Evolutionary conservation across 2,113 vertebrate genomes (phyloP).

Genomic region (Corythoichthys intestinalis): DNA sequence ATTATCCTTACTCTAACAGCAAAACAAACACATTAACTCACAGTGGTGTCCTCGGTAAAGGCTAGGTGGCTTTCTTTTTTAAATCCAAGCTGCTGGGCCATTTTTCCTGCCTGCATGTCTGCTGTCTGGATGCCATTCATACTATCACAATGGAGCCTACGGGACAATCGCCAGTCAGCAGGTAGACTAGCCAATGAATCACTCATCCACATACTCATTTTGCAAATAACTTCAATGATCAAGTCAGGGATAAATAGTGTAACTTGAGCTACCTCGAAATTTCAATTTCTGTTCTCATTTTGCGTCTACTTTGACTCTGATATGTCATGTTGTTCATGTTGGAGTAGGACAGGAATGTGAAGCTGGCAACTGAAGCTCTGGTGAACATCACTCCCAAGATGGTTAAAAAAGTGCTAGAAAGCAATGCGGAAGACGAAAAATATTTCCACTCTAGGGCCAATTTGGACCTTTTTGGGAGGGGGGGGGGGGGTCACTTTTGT

Average conservation of each 20-base stretch:
- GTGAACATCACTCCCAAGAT: background rate
- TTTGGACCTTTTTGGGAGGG: background rate
- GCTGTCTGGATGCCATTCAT: conserved; percentile 52
- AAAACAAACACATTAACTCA: conserved; percentile 25
- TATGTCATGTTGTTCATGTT: conserved; percentile 13
- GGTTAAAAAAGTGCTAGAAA: background rate
- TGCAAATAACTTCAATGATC: conserved; percentile 38
- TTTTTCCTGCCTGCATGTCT: conserved; percentile 43
- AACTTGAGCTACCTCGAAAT: conserved; percentile 1
- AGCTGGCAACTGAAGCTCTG: background rate
- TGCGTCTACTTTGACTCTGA: conserved; percentile 10
- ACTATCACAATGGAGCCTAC: conserved; percentile 44
- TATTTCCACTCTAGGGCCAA: background rate
- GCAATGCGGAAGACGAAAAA: background rate
- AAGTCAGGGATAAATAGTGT: conserved; percentile 2
- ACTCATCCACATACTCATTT: conserved; percentile 29
- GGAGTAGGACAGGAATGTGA: background rate
- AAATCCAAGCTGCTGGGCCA: conserved; percentile 36
- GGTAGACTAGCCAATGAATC: conserved; percentile 34
- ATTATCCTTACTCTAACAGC: conserved; percentile 11
- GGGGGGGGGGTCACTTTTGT: background rate
- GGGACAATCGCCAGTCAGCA: conserved; percentile 32
- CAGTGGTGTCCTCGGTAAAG: conserved; percentile 43
- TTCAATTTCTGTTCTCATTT: conserved; percentile 17
- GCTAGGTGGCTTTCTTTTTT: conserved; percentile 55